A percentile compares a stretch with the other conserved stretches of the same genome.
phyloP scores from a whole-genome alignment of 2,888 invertebrate genomes.

The Tipula unca region DNA sequence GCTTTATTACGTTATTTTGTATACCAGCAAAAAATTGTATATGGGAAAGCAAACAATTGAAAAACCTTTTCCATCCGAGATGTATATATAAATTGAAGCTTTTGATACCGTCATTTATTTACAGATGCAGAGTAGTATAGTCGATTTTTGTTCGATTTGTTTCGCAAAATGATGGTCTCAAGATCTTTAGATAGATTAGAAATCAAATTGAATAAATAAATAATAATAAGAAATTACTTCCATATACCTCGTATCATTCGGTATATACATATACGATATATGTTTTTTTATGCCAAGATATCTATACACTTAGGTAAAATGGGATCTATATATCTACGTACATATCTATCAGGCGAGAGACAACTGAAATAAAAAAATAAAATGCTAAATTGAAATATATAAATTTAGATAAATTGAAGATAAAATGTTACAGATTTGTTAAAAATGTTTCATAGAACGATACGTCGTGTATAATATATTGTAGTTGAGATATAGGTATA shows the following conservation, averaged over 20 bases:
- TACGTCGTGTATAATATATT: not conserved
- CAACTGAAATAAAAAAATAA: not conserved
- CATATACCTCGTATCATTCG: not conserved
- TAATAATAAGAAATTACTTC: constrained; percentile 2
- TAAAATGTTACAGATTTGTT: constrained; percentile 14
- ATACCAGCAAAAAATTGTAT: not conserved
- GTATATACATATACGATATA: not conserved
- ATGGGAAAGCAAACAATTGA: not conserved
- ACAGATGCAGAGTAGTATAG: not conserved
- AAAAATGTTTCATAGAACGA: not conserved
- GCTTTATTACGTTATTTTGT: not conserved
- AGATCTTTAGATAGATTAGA: constrained; percentile 14
- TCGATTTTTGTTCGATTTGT: not conserved
- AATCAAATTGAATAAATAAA: constrained; percentile 14
- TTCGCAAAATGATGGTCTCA: not conserved
- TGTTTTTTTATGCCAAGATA: not conserved
- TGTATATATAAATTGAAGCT: not conserved
- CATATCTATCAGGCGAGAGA: not conserved
- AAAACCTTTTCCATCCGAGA: not conserved
- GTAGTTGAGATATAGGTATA: not conserved
- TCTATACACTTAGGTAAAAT: not conserved
- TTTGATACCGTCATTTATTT: not conserved
- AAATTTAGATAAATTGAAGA: not conserved
- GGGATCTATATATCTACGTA: not conserved
- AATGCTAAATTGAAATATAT: not conserved